Evolutionary conservation across 1,140 invertebrate species (phyloP).

Genomic region (Drosophila sproati): DNA sequence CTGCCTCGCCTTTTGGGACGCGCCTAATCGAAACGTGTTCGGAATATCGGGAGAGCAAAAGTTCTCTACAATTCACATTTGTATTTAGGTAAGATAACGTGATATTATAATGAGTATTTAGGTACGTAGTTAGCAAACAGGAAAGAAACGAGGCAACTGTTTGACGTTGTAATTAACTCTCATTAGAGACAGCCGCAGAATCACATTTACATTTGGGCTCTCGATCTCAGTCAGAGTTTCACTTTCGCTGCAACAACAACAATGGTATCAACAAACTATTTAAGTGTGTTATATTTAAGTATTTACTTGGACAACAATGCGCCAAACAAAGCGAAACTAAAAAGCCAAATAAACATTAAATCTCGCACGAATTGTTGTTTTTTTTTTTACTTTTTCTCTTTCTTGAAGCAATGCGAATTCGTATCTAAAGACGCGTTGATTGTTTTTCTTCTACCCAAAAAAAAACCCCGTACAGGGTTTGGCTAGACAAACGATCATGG

Average conservation of each 20-base stretch:
- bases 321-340: conserved; percentile 50
- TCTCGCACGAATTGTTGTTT: conserved; percentile 41
- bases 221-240: conserved; percentile 37
- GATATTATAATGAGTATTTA: conserved; percentile 33
- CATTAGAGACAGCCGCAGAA: conserved; percentile 48
- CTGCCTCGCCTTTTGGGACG: conserved; percentile 47
- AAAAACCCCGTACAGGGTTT: conserved; percentile 29
- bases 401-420: conserved; percentile 44
- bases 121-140: not conserved
- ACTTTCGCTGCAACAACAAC: conserved; percentile 56
- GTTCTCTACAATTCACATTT: conserved; percentile 31
- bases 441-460: conserved; percentile 36
- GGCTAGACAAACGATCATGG: conserved; percentile 58
- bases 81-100: conserved; percentile 24
- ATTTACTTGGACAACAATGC: conserved; percentile 53
- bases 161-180: conserved; percentile 67
- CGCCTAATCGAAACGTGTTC: conserved; percentile 59
- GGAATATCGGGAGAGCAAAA: conserved; percentile 30
- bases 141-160: conserved; percentile 6
- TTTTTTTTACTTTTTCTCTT: not conserved
- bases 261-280: conserved; percentile 32
- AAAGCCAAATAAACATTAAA: conserved; percentile 51
- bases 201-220: conserved; percentile 21
- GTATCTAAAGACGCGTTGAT: conserved; percentile 52
- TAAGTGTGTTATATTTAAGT: conserved; percentile 63